Percentiles rank a stretch among this genome's conserved stretches.
phyloP scores from a whole-genome alignment of 2,797 vertebrate genomes.

The Natrix natrix region DNA sequence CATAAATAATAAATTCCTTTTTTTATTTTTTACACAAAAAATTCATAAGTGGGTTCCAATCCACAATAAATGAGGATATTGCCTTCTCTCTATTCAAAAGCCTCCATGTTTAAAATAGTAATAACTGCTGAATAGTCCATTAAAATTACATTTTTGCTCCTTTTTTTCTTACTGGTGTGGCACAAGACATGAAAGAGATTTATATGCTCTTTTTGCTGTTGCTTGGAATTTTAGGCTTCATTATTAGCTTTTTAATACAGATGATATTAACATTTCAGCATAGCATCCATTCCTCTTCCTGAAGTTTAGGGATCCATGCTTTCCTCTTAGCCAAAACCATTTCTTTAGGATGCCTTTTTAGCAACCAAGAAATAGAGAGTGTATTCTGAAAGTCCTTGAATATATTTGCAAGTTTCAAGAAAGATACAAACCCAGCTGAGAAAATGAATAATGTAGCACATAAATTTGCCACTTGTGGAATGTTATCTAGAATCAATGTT shows the following conservation, averaged over 20 bases:
- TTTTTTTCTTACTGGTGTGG: not conserved
- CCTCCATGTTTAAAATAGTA: not conserved
- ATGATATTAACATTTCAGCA: not conserved
- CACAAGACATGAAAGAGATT: not conserved
- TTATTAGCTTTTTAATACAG: not conserved
- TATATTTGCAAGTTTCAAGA: not conserved
- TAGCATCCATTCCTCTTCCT: not conserved
- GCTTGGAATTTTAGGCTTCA: not conserved
- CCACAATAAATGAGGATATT: not conserved
- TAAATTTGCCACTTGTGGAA: not conserved
- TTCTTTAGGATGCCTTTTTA: not conserved
- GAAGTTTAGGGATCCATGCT: not conserved
- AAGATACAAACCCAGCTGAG: not conserved
- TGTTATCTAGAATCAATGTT: not conserved
- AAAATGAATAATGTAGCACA: not conserved
- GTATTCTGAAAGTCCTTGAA: not conserved
- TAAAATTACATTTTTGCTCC: not conserved
- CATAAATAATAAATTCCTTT: not conserved
- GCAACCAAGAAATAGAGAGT: not conserved
- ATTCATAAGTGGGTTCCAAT: not conserved
- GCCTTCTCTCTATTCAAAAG: not conserved
- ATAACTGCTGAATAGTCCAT: not conserved
- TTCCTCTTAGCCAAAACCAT: not conserved
- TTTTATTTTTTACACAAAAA: not conserved
- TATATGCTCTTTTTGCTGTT: not conserved